These are phyloP conservation scores for Macaca nemestrina DNA, from an alignment of 2,113 vertebrate species.

Conservation along the genomic window DNA sequence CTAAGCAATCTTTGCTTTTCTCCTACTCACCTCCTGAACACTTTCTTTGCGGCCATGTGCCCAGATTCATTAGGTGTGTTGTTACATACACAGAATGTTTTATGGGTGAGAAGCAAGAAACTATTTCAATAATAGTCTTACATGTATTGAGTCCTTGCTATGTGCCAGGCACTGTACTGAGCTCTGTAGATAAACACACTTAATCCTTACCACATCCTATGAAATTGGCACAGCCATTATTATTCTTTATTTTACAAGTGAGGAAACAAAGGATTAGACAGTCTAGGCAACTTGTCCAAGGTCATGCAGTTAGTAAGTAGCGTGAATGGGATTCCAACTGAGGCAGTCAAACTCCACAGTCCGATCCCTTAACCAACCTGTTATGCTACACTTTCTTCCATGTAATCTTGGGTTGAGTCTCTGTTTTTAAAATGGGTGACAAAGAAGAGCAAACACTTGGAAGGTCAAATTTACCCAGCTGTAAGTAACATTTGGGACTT, in stretches of 20 bases:
- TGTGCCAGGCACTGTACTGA: neutral
- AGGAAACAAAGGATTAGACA: neutral
- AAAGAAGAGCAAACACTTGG: conserved; percentile 73
- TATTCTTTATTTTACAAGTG: neutral
- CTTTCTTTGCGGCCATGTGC: neutral
- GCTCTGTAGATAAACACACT: neutral
- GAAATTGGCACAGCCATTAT: neutral
- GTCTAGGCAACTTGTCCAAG: neutral
- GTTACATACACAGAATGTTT: neutral
- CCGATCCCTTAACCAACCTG: neutral
- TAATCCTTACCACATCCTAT: neutral
- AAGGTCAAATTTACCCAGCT: conserved; percentile 73
- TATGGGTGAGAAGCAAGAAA: neutral
- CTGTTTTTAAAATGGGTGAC: conserved; percentile 66
- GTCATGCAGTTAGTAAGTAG: neutral
- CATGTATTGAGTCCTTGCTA: neutral
- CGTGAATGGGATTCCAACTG: neutral
- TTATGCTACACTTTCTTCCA: neutral
- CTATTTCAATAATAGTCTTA: neutral
- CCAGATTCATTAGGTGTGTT: neutral
- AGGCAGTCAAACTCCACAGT: neutral
- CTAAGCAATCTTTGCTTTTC: neutral
- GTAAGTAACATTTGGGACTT: conserved; percentile 69
- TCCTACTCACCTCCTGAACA: neutral
- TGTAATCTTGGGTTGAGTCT: conserved; percentile 2